Conservation (phyloP, 2,888 invertebrate species). For the Cantharis rustica region DNA sequence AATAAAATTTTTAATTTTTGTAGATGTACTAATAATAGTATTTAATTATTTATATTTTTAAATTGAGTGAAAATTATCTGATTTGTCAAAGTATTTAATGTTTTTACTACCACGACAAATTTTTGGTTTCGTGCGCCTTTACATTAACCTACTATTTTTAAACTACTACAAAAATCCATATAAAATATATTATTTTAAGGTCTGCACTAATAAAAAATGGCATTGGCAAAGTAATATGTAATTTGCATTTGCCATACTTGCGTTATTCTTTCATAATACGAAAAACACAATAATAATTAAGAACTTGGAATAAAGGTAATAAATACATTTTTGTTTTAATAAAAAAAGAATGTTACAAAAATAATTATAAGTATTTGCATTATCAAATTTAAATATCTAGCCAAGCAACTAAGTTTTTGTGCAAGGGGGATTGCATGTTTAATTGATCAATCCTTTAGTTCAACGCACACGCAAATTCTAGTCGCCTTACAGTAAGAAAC, state of each 20-base stretch:
- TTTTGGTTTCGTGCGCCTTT: background rate
- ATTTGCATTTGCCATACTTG: background rate
- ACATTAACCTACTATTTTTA: background rate
- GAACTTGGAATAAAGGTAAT: background rate
- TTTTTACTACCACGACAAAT: background rate
- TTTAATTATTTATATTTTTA: too few relatives aligned
- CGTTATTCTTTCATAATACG: background rate
- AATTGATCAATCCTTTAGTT: conserved; percentile 5
- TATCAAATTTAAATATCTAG: background rate
- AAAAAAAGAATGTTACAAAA: background rate
- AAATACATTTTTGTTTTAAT: background rate
- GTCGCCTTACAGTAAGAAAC: conserved; percentile 15
- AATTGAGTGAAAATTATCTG: background rate
- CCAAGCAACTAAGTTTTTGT: background rate
- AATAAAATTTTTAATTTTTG: too few relatives aligned
- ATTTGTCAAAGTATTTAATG: background rate
- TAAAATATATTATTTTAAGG: background rate
- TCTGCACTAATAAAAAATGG: background rate
- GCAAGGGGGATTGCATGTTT: conserved; percentile 19
- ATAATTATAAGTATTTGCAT: background rate
- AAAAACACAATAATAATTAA: background rate
- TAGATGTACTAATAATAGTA: too few relatives aligned
- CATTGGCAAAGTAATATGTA: background rate
- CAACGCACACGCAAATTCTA: conserved; percentile 17
- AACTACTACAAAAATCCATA: background rate